Evolutionary conservation across 2,113 vertebrate species (phyloP).

Genomic region (Pandion haliaetus): DNA sequence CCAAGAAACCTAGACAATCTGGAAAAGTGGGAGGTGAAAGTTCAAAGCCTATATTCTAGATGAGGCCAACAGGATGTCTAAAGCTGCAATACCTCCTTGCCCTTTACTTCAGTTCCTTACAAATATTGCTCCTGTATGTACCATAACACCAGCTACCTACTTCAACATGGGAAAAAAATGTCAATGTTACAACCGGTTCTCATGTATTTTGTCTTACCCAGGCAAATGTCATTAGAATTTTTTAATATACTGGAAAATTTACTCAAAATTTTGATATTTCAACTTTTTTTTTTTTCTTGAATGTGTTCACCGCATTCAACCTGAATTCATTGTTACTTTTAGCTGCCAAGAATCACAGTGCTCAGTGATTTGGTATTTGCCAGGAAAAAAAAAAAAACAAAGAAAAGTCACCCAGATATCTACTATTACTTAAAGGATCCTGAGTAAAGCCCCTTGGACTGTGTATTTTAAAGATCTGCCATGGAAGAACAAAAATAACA

Average conservation of each 20-base stretch:
- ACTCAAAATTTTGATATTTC: background rate
- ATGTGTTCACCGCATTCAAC: background rate
- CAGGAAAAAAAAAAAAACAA: background rate
- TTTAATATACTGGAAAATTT: background rate
- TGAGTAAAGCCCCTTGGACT: background rate
- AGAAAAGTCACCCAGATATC: background rate
- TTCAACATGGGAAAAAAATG: background rate
- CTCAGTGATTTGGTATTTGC: background rate
- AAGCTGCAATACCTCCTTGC: background rate
- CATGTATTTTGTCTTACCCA: background rate
- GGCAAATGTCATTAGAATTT: background rate
- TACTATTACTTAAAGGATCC: background rate
- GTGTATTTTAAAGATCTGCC: background rate
- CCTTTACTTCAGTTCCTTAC: background rate
- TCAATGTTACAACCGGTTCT: background rate
- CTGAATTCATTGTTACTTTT: background rate
- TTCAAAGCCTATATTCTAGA: background rate
- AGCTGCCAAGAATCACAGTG: background rate
- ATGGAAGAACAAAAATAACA: background rate
- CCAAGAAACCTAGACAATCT: background rate
- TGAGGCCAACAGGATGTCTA: background rate
- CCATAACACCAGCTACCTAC: background rate
- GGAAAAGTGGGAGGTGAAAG: background rate
- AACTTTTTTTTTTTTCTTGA: background rate
- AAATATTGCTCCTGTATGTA: background rate